Evolutionary conservation across 1,140 invertebrate genomes (phyloP).

Genomic region (Palaemon carinicauda): DNA sequence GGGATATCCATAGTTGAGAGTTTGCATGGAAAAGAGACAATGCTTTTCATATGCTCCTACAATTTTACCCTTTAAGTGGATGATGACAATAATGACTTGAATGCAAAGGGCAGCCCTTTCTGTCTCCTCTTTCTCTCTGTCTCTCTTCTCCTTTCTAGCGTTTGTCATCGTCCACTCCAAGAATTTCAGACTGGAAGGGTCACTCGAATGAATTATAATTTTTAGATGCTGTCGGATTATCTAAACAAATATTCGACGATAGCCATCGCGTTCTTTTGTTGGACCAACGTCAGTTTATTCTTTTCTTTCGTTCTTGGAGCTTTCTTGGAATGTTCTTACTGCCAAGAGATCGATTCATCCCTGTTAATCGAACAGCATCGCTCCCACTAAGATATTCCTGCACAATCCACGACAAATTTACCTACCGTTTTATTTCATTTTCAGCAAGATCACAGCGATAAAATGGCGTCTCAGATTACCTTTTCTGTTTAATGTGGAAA

Average conservation of each 20-base stretch:
- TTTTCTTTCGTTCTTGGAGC: neutral
- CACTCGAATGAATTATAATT: neutral
- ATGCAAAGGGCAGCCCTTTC: neutral
- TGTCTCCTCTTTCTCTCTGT: slow-evolving; percentile 21
- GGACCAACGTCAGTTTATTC: too few relatives aligned
- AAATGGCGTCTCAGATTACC: neutral
- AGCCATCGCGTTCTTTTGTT: neutral
- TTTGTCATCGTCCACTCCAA: neutral
- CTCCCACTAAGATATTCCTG: too few relatives aligned
- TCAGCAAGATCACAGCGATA: neutral
- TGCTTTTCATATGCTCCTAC: too few relatives aligned
- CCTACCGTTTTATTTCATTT: neutral
- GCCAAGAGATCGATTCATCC: too few relatives aligned
- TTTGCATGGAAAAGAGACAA: too few relatives aligned
- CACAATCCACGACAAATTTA: too few relatives aligned
- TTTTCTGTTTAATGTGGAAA: neutral
- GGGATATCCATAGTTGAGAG: too few relatives aligned
- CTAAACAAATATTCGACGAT: slow-evolving; percentile 15
- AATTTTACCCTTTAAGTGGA: too few relatives aligned
- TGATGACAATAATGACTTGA: too few relatives aligned
- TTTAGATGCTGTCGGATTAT: neutral
- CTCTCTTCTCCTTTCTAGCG: neutral
- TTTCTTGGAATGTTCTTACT: neutral
- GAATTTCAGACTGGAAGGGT: neutral
- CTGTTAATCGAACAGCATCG: too few relatives aligned